Base-by-base conservation (phyloP, 92 coral and sea anemone species). In the Muricea muricata region DNA sequence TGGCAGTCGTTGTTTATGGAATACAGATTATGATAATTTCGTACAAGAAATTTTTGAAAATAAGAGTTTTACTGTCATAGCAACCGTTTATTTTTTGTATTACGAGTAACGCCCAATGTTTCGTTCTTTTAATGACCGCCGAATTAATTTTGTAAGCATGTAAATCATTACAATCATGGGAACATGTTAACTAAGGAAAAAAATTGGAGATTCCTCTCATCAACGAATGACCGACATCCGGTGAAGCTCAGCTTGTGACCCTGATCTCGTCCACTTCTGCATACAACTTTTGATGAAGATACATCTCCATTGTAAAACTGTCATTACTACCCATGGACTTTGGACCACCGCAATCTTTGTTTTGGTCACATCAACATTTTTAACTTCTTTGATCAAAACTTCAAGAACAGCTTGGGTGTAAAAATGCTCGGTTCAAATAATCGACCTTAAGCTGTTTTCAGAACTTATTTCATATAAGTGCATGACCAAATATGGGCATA, bases 1-100 rank as follows among this genome's bases (percentile, higher is more conserved):
- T 24, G 95, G 94, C 0, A 95, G 98, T 81, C 85, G 98, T 29
- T 95, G 98, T 86, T 74, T 95, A 56, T 95, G 98, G 98, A 90
- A 88, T 81, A 81, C 90, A 42, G 91, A 93, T 21, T 87, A 69
- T 32, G 98, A 95, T 84, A 89, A 94, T 23, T 91, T 89, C 28
- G 97, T 89, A 14, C 87, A 93, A 9, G 98, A 86, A 69, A 86
- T 82, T 56, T 86, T 93, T 47, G 97, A 95, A 71, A 93, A 90
- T 46, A 47, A 89, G 5, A 61, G 85, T 28, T 84, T 95, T 1
- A 89, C 81, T 81, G 97, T 92, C 9, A 85, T 92, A 29, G 97
- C 95, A n/a, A 94, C 94, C 12, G 93, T 95, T 48, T 95, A 89
- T 65, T 95, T 89, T 7, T 63, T 89, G n/a, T 95, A 93, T 35